phyloP scores from a whole-genome alignment of 2,797 vertebrate genomes.

The Fratercula arctica region DNA sequence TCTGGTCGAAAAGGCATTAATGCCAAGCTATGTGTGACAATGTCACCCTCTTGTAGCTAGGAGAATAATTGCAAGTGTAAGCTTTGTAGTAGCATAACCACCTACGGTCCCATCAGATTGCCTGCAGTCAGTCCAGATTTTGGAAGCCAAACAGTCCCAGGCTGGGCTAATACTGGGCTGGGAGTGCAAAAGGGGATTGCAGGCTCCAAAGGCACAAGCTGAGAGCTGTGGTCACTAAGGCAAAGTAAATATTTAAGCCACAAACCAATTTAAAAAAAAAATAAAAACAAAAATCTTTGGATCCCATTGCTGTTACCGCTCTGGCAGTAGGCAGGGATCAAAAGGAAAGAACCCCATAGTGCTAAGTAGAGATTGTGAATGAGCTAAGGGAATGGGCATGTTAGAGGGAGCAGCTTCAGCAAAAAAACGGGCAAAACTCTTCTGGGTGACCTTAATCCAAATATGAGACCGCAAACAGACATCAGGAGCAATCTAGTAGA shows the following conservation, averaged over 20 bases:
- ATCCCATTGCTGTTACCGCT: neutral
- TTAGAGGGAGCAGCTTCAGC: neutral
- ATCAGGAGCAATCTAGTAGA: neutral
- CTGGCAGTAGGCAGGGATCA: neutral
- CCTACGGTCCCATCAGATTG: neutral
- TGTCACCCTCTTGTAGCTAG: slow-evolving; percentile 35
- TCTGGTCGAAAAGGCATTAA: neutral
- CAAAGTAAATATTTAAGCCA: neutral
- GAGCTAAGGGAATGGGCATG: neutral
- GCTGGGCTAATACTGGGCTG: neutral
- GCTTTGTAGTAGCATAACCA: neutral
- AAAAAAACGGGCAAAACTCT: neutral
- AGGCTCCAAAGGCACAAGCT: neutral
- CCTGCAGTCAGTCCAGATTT: neutral
- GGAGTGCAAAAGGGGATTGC: neutral
- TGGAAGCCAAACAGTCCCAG: neutral
- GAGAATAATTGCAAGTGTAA: slow-evolving; percentile 13
- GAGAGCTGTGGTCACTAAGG: neutral
- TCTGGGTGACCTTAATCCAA: neutral
- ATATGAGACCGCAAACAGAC: neutral
- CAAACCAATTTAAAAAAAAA: neutral
- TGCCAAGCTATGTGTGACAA: neutral
- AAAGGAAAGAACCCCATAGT: neutral
- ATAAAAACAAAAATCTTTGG: neutral
- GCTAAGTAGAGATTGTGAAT: neutral